These are phyloP conservation scores for Dugesia japonica DNA, from an alignment of 2,888 invertebrate genomes.

Conservation along the genomic window DNA sequence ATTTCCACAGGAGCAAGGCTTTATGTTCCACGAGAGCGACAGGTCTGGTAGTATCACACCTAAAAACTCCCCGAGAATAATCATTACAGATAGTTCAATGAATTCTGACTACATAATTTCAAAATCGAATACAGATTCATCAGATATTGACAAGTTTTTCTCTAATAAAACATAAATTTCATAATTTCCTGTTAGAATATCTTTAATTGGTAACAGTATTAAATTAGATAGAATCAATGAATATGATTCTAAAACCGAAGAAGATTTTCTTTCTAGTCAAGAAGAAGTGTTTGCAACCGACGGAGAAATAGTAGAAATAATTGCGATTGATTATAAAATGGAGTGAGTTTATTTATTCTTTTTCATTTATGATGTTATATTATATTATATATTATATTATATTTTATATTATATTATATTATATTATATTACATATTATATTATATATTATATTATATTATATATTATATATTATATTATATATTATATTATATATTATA, in stretches of 20 bases:
- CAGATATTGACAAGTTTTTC: not conserved
- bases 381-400: not conserved
- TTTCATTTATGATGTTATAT: not conserved
- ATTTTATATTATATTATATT: not conserved
- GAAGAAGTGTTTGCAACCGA: conserved; percentile 29
- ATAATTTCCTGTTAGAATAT: not conserved
- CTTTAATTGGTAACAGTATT: not conserved
- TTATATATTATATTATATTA: no score
- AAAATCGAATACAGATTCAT: not conserved
- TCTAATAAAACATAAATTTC: not conserved
- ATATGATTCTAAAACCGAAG: not conserved
- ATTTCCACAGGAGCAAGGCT: conserved; percentile 26
- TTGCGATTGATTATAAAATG: conserved; percentile 30
- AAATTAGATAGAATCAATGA: not conserved
- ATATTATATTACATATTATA: no score
- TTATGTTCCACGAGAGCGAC: not conserved
- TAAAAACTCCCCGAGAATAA: not conserved
- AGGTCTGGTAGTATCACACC: not conserved
- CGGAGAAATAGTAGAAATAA: conserved; percentile 27
- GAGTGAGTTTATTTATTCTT: conserved; percentile 24
- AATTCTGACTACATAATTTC: not conserved
- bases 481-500: no score
- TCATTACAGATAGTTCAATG: not conserved
- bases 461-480: no score
- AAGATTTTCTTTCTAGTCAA: conserved; percentile 15